These are phyloP conservation scores for Anolis apletophallus DNA, from an alignment of 2,797 vertebrate genomes.

Conservation along the genomic window DNA sequence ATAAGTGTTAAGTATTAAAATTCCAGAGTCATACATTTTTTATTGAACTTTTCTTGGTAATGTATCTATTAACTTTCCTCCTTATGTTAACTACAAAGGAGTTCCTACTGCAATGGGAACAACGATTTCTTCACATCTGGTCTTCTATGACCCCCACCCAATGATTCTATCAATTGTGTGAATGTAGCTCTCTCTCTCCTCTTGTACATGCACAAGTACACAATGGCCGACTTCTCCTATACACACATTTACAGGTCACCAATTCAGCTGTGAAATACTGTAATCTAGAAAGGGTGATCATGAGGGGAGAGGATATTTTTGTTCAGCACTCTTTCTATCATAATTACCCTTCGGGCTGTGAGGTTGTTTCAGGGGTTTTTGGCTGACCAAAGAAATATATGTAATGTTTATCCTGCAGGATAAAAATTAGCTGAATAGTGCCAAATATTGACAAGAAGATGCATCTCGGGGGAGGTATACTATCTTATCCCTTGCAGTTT, in stretches of 20 bases:
- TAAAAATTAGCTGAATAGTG: not conserved
- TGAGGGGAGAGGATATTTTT: not conserved
- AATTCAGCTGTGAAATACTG: not conserved
- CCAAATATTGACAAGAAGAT: not conserved
- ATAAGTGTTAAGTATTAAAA: constrained; percentile 15
- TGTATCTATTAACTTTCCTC: not conserved
- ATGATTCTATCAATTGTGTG: not conserved
- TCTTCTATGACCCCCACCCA: not conserved
- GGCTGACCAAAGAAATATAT: no score
- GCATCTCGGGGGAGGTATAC: not conserved
- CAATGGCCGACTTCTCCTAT: not conserved
- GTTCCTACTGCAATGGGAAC: constrained; percentile 10
- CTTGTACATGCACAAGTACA: not conserved
- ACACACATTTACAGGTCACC: not conserved
- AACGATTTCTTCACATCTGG: not conserved
- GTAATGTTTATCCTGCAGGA: no score
- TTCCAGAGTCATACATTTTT: not conserved
- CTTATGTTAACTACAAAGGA: not conserved
- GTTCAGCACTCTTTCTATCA: not conserved
- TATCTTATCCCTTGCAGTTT: no score
- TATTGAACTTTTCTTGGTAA: not conserved
- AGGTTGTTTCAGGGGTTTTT: not conserved
- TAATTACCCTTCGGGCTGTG: not conserved
- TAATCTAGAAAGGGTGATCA: not conserved
- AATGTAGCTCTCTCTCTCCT: not conserved